Percentiles rank a stretch among this genome's conserved stretches.
phyloP scores from a whole-genome alignment of 1,140 invertebrate genomes.

The Apis laboriosa region DNA sequence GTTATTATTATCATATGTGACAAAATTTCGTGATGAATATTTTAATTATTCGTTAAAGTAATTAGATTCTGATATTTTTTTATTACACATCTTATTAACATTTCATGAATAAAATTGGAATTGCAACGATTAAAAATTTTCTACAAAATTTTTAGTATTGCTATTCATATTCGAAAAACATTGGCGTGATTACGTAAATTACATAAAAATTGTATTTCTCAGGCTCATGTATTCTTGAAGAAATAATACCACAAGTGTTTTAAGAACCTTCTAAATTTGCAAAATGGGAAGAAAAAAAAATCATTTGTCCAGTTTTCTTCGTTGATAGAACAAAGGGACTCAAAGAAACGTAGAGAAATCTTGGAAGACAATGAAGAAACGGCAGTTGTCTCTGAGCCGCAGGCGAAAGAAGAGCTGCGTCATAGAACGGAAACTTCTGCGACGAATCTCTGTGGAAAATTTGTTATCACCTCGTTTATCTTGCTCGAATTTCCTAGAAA shows the following conservation, averaged over 20 bases:
- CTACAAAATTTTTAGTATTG: no score
- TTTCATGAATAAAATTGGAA: no score
- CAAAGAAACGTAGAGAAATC: neutral
- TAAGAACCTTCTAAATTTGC: neutral
- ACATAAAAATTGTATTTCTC: neutral
- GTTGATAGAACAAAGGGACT: neutral
- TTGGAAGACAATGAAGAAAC: conserved; percentile 4
- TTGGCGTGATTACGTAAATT: neutral
- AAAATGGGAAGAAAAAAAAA: neutral
- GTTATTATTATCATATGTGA: no score
- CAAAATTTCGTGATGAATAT: no score
- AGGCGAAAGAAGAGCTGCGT: neutral
- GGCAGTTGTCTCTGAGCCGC: neutral
- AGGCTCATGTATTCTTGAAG: neutral
- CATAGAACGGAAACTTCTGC: neutral
- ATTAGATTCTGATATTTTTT: no score
- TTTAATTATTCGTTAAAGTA: no score
- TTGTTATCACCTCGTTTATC: neutral
- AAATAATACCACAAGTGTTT: neutral
- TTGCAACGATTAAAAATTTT: no score
- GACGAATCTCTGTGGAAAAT: neutral
- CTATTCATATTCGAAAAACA: neutral
- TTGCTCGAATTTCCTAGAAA: no score
- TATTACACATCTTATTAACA: no score
- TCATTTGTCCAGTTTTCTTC: neutral